Evolutionary conservation across 2,797 vertebrate genomes (phyloP), one percentile per base, ranked within the genome.

Genomic region (Parotocinclus haroldoi): DNA sequence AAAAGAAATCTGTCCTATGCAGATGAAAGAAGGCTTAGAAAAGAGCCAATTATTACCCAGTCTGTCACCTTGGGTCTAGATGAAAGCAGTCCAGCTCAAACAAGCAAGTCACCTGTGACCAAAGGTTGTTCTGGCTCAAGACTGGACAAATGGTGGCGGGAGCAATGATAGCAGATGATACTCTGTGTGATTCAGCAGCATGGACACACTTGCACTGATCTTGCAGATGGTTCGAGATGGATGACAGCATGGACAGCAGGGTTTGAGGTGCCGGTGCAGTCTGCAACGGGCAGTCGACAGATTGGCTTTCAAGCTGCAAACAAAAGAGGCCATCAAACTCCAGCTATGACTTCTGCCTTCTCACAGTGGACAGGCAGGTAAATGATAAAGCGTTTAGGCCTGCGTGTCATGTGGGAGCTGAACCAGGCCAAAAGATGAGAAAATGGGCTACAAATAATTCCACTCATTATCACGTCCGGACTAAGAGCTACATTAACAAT

Each of bases 151-250:
- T 42, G 8, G 40, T 42, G 40, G 40, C 1, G 14, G 1, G 69
- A 80, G 74, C 78, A 80, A 73, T 27, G 27, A 27, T 77, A 59
- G 8, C 46, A 36, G 44, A 63, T 57, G 46, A 57, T 46, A 7
- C 40, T 18, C 54, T 51, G 60, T 13, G 19, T 52, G 48, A 70
- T 52, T 56, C 38, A 63, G 11, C 59, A 51, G 45, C 45, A 7
- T 37, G 8, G 9, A 19, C 12, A 37, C 38, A 37, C 62, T 55
- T 19, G 12, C 17, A 10, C 51, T 49, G 10, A 52, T 42, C 48
- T 40, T 42, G 49, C 62, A 59, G 56, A 59, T 65, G 62, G 56
- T 65, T 54, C 38, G 42, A 48, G 27, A 71, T n/a, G 46, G 56
- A 66, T 53, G 17, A 46, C 52, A 18, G 49, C 37, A 53, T 10